Base-by-base conservation (phyloP, 2,888 invertebrate species). In the Lacanobia wlatinum region DNA sequence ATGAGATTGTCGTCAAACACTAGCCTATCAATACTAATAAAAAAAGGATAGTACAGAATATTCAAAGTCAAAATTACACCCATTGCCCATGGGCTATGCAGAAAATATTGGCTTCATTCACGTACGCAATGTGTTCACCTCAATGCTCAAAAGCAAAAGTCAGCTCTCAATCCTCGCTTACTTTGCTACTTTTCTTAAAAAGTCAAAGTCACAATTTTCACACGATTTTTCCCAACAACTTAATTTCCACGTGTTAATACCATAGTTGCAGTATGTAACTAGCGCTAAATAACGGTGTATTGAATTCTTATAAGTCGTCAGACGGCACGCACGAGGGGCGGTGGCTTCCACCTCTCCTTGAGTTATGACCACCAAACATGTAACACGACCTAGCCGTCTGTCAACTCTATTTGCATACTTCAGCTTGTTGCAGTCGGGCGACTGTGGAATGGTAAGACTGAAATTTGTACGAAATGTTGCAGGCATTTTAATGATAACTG, bases 281-380 rank as follows among this genome's bases (percentile, higher is more conserved):
- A 86, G 87, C 86, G 83, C 84, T 86, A 87, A 86, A 84, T 87
- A 89, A 89, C 87, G 80, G 88, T 85, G 87, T 92, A 93, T 92
- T 92, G 92, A 92, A 92, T 91, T 90, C 90, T 91, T 92, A 90
- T 90, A 92, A 91, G 91, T 89, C 86, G 86, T 86, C 89, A 86
- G 90, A 88, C 88, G 84, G 88, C 94, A 94, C 94, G 95, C 93
- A 94, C 90, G 89, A 85, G 67, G 79, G 82, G 80, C 89, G 90
- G 92, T 90, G 88, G 89, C 89, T 91, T 87, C 88, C 81, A 87
- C 87, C 85, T 84, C 81, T 82, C 73, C 83, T 83, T 94, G 93
- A 95, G 90, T 94, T 92, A 95, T 95, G 88, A 90, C 92, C 76
- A 74, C 85, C 78, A 87, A 91, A 91, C 95, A 95, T 95, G 94